These are phyloP conservation scores for Vombatus ursinus DNA, from an alignment of 2,113 vertebrate species.

Conservation along the genomic window DNA sequence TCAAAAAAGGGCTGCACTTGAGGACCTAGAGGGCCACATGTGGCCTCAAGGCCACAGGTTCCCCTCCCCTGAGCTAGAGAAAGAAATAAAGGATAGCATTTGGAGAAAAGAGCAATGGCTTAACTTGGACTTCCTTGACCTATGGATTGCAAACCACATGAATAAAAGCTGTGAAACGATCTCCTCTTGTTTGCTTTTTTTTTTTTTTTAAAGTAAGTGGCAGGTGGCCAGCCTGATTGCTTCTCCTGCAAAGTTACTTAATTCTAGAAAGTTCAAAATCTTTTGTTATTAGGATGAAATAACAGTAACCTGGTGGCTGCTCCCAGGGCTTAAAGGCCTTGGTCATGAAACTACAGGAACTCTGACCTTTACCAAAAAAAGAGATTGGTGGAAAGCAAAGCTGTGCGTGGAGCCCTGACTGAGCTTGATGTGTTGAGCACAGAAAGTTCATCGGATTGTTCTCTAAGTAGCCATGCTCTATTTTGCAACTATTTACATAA, in stretches of 20 bases:
- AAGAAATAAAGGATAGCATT: background rate
- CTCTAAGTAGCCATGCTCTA: background rate
- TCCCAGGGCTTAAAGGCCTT: background rate
- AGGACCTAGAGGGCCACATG: no score
- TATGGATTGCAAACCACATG: background rate
- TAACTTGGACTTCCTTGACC: background rate
- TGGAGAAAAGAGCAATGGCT: background rate
- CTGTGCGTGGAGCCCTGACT: no score
- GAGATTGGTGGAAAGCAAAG: background rate
- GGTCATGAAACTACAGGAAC: background rate
- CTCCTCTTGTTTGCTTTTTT: background rate
- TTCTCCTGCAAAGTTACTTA: background rate
- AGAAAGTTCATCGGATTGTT: background rate
- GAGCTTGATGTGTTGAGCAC: background rate
- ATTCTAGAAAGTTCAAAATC: background rate
- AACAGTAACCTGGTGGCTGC: background rate
- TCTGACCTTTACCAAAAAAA: background rate
- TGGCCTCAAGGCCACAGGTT: no score
- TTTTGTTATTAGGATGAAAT: background rate
- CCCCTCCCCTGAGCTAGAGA: background rate
- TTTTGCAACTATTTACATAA: background rate
- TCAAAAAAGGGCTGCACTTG: no score
- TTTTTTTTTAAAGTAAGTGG: background rate
- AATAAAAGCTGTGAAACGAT: background rate
- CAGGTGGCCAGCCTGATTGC: background rate